Evolutionary conservation across 1,140 invertebrate species (phyloP).

Genomic region (Steinernema khuongi): DNA sequence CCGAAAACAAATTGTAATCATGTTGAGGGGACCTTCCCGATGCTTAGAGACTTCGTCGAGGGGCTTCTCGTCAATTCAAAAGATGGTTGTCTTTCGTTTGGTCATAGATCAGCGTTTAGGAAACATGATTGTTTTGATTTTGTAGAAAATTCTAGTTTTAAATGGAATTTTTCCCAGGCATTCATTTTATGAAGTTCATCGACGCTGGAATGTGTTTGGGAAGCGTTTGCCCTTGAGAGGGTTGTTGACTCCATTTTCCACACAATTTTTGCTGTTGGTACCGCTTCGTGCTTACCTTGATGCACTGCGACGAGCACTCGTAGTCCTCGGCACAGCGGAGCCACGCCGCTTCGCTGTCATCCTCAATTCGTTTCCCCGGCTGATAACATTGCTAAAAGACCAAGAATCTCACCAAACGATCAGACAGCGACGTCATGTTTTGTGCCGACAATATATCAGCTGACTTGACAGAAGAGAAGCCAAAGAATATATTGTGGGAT

Average conservation of each 20-base stretch:
- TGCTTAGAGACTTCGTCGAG: too few species aligned
- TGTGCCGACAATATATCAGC: neutral
- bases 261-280: neutral
- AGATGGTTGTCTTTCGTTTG: too few species aligned
- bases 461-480: neutral
- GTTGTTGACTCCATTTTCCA: conserved; percentile 7
- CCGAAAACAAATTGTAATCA: too few species aligned
- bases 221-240: neutral
- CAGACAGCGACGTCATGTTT: neutral
- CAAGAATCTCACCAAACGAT: neutral
- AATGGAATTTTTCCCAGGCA: conserved; percentile 6
- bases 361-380: conserved; percentile 55
- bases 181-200: neutral
- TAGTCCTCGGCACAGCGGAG: conserved; percentile 57
- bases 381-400: conserved; percentile 58
- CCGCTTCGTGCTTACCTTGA: conserved; percentile 44
- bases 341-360: conserved; percentile 53
- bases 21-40: too few species aligned
- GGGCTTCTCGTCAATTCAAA: too few species aligned
- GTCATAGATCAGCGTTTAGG: neutral
- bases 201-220: neutral
- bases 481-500: too few species aligned
- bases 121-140: neutral
- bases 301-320: conserved; percentile 54
- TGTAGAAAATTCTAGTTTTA: neutral